These are phyloP conservation scores for Pantherophis guttatus DNA, from an alignment of 2,113 vertebrate genomes.

Conservation along the genomic window DNA sequence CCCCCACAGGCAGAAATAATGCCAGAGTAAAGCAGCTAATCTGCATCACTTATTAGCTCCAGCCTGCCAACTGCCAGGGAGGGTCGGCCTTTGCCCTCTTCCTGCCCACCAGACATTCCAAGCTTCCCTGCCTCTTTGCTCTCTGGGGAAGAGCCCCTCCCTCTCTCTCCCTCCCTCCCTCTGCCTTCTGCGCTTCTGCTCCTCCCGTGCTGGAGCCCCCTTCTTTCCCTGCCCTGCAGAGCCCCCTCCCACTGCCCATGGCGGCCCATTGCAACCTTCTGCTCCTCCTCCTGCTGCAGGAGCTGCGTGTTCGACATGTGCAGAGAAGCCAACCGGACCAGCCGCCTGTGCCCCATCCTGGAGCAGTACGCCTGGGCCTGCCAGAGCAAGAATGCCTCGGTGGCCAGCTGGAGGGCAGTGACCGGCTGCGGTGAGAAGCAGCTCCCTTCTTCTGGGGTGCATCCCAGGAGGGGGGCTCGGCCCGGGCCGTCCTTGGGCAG, in stretches of 20 bases:
- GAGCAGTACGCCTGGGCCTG: slow-evolving; percentile 56
- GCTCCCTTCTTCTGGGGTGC: neutral
- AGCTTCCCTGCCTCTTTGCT: too few species aligned
- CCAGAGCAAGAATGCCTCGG: slow-evolving; percentile 50
- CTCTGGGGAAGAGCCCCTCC: neutral
- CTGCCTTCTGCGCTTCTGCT: neutral
- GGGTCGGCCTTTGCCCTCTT: too few species aligned
- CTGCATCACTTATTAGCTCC: too few species aligned
- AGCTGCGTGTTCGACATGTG: slow-evolving; percentile 60
- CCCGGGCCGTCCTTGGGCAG: neutral
- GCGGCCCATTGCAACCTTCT: neutral
- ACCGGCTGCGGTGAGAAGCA: neutral
- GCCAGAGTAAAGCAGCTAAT: too few species aligned
- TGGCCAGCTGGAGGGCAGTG: slow-evolving; percentile 47
- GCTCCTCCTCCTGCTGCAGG: slow-evolving; percentile 35
- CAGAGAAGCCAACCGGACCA: slow-evolving; percentile 27
- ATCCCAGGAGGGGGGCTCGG: neutral
- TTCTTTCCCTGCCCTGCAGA: neutral
- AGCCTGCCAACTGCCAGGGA: too few species aligned
- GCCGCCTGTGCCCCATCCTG: slow-evolving; percentile 55
- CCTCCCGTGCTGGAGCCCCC: neutral
- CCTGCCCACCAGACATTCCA: too few species aligned
- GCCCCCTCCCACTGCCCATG: neutral
- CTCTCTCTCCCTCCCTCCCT: too few species aligned
- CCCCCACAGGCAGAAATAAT: too few species aligned